These are phyloP conservation scores for Chamaea fasciata DNA, from an alignment of 2,113 vertebrate genomes.

Conservation along the genomic window DNA sequence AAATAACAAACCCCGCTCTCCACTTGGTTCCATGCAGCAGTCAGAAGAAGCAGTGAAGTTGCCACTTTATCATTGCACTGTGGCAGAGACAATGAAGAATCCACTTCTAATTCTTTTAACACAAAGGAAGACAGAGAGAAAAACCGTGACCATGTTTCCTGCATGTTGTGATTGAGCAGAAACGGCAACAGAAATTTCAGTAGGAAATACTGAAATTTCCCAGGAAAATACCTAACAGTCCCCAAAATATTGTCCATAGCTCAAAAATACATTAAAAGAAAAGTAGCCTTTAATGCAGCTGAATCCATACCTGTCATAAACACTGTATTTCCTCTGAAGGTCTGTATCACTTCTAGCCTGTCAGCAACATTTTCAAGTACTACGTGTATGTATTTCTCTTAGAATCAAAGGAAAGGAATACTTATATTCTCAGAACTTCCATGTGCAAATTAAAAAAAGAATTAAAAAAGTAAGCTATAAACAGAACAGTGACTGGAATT, in stretches of 20 bases:
- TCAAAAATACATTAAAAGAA: slow-evolving; percentile 7
- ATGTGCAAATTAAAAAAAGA: not conserved
- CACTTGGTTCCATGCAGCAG: not conserved
- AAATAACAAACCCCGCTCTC: not conserved
- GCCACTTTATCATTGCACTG: not conserved
- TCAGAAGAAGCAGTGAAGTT: slow-evolving; percentile 18
- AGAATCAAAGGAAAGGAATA: slow-evolving; percentile 53
- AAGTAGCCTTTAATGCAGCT: slow-evolving; percentile 31
- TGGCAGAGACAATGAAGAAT: not conserved
- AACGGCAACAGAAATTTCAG: not conserved
- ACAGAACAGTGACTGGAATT: not conserved
- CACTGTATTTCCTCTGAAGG: not conserved
- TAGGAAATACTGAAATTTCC: not conserved
- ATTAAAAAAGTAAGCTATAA: not conserved
- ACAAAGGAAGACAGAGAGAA: not conserved
- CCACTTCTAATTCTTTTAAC: not conserved
- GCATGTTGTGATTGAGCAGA: not conserved
- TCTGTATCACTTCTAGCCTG: slow-evolving; percentile 21
- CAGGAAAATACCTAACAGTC: not conserved
- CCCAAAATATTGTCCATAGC: not conserved
- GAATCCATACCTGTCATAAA: slow-evolving; percentile 28
- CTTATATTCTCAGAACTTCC: slow-evolving; percentile 6
- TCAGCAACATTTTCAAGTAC: slow-evolving; percentile 56
- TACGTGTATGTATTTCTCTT: not conserved
- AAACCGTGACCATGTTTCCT: not conserved